Percentiles rank a stretch among this genome's conserved stretches.
Conservation (phyloP, 2,888 invertebrate genomes). For the Agrochola circellaris region DNA sequence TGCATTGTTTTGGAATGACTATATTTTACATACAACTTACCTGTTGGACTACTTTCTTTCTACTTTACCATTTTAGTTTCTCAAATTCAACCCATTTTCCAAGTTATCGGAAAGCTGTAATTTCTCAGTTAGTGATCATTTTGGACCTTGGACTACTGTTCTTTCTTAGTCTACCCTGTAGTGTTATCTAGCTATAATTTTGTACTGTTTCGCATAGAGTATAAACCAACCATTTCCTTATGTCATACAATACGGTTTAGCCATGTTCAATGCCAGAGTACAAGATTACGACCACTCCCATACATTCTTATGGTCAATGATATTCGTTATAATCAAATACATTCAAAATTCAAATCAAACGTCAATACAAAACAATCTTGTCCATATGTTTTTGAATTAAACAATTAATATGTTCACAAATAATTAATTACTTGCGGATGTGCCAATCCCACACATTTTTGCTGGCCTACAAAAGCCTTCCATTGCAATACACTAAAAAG, state of each 20-base stretch:
- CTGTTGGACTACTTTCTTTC: neutral
- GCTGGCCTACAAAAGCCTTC: constrained; percentile 1
- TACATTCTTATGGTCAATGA: constrained; percentile 35
- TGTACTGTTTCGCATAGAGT: too few species aligned
- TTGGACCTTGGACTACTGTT: neutral
- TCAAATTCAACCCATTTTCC: neutral
- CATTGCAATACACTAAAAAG: constrained; percentile 20
- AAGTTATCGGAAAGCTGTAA: neutral
- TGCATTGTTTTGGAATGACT: neutral
- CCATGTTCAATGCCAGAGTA: constrained; percentile 39
- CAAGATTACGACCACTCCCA: constrained; percentile 45
- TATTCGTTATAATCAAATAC: constrained; percentile 23
- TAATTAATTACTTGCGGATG: constrained; percentile 40
- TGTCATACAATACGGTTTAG: constrained; percentile 32
- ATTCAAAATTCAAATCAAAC: constrained; percentile 35
- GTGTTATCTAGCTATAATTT: too few species aligned
- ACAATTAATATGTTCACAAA: constrained; percentile 35
- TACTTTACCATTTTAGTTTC: neutral
- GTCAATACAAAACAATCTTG: constrained; percentile 42
- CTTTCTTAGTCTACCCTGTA: too few species aligned
- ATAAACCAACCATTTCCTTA: too few species aligned
- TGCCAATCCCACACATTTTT: constrained; percentile 43
- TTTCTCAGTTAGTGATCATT: neutral
- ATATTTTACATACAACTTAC: neutral
- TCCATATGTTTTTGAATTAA: constrained; percentile 14